A percentile compares a stretch with the other conserved stretches of the same genome.
These are phyloP conservation scores for Ophion costatus DNA, from an alignment of 2,888 invertebrate species.

Conservation along the genomic window DNA sequence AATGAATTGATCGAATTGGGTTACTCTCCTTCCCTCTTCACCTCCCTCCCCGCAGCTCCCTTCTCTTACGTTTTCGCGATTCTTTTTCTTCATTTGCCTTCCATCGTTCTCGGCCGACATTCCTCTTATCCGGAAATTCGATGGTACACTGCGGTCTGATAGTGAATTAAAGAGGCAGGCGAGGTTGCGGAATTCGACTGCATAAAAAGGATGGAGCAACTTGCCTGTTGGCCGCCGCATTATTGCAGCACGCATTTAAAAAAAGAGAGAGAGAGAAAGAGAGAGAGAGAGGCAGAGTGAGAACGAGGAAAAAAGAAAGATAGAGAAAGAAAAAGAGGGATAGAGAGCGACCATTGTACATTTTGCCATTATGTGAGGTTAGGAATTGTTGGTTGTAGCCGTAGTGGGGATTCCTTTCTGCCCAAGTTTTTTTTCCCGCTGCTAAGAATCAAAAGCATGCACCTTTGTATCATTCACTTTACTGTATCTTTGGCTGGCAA, in stretches of 20 bases:
- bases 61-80: constrained; percentile 15
- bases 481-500: constrained; percentile 31
- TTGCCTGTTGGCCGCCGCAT: constrained; percentile 57
- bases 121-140: constrained; percentile 60
- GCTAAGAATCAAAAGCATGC: constrained; percentile 39
- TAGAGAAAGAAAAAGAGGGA: background rate
- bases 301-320: too few relatives aligned
- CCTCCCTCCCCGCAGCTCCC: constrained; percentile 53
- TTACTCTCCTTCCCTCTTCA: constrained; percentile 27
- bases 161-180: constrained; percentile 60
- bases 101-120: constrained; percentile 36
- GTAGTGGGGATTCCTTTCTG: constrained; percentile 34
- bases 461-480: constrained; percentile 44
- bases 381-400: constrained; percentile 41
- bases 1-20: constrained; percentile 62
- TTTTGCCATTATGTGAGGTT: constrained; percentile 54
- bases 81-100: constrained; percentile 23
- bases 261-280: constrained; percentile 9
- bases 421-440: constrained; percentile 34
- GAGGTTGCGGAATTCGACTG: constrained; percentile 45
- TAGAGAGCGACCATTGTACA: constrained; percentile 49
- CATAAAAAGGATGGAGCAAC: constrained; percentile 27
- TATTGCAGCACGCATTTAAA: constrained; percentile 31
- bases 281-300: background rate
- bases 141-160: constrained; percentile 52